Conservation (phyloP, 1,140 invertebrate genomes). For the Magallana angulata region DNA sequence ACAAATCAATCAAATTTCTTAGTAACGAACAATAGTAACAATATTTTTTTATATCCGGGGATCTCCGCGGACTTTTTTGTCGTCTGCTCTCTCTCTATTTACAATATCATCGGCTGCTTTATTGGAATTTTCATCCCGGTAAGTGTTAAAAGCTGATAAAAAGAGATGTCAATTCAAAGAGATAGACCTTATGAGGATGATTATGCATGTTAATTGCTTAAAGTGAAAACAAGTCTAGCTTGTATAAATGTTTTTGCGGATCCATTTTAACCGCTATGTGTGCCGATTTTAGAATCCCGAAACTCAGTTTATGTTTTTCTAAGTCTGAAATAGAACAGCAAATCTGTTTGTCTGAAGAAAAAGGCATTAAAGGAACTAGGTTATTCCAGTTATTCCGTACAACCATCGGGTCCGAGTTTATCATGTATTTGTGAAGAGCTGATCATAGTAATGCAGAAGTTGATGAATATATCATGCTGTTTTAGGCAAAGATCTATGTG, state of each 20-base stretch:
- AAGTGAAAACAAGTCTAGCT: constrained; percentile 11
- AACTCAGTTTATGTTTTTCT: background rate
- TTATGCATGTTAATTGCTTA: constrained; percentile 14
- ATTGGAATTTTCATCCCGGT: background rate
- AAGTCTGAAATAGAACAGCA: background rate
- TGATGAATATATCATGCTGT: no score
- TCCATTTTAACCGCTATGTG: background rate
- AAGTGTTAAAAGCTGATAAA: constrained; percentile 1
- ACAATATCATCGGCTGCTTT: background rate
- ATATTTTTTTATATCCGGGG: background rate
- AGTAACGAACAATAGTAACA: background rate
- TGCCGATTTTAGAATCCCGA: background rate
- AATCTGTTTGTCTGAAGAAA: background rate
- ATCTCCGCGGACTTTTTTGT: background rate
- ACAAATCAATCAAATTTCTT: no score
- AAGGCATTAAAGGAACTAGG: background rate
- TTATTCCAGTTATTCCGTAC: background rate
- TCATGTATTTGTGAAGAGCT: no score
- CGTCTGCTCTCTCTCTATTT: background rate
- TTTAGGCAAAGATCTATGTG: no score
- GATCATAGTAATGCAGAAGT: no score
- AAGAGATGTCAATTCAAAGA: background rate
- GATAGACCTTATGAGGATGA: background rate
- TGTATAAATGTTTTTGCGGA: constrained; percentile 8
- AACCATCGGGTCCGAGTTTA: no score